These are phyloP conservation scores for Thamnaconus septentrionalis DNA, from an alignment of 2,113 vertebrate species.

Conservation along the genomic window DNA sequence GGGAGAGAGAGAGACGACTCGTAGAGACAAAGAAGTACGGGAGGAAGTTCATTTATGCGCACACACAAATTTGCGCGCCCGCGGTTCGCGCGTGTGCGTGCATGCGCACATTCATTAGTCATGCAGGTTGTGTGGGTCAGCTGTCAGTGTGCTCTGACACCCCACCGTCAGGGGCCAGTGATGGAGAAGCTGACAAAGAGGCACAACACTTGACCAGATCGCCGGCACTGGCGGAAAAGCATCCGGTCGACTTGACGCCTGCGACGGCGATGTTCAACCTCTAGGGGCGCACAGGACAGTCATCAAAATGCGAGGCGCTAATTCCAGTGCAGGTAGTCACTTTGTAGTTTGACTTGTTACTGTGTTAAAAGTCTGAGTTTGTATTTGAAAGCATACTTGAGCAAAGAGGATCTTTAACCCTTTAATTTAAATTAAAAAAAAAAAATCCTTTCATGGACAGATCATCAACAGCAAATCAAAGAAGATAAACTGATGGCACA, in stretches of 20 bases:
- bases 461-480: too few species aligned
- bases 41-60: constrained; percentile 7
- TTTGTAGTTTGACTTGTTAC: too few species aligned
- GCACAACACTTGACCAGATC: constrained; percentile 21
- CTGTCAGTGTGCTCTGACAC: constrained; percentile 65
- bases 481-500: too few species aligned
- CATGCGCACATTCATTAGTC: constrained; percentile 47
- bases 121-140: constrained; percentile 58
- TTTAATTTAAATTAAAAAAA: too few species aligned
- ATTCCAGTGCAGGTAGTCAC: too few species aligned
- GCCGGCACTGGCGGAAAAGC: constrained; percentile 18
- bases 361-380: too few species aligned
- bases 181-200: constrained; percentile 48
- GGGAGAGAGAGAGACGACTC: constrained; percentile 11
- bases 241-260: neutral
- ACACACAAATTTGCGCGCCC: constrained; percentile 1
- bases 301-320: too few species aligned
- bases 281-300: too few species aligned
- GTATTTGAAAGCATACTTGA: too few species aligned
- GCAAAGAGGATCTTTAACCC: too few species aligned
- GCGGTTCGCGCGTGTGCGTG: constrained; percentile 9
- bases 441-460: too few species aligned
- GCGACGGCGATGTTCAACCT: too few species aligned
- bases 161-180: constrained; percentile 64
- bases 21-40: neutral